Percentiles rank a stretch among this genome's conserved stretches.
phyloP scores from a whole-genome alignment of 2,113 vertebrate genomes.

The Pungitius pungitius region DNA sequence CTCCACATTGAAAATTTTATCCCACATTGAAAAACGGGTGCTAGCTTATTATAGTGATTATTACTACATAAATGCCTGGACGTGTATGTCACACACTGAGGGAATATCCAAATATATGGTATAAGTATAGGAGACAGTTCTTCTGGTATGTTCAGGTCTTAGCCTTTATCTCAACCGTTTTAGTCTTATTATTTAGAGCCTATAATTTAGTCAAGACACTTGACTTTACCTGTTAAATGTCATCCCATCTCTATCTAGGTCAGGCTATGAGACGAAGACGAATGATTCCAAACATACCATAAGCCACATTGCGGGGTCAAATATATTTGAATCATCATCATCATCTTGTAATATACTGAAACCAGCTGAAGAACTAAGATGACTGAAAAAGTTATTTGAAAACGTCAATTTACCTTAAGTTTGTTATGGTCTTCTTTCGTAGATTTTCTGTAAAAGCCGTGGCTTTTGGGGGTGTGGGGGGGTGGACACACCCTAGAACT shows the following conservation, averaged over 20 bases:
- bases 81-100: too few relatives aligned
- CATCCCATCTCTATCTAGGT: neutral
- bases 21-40: neutral
- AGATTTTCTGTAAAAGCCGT: neutral
- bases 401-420: neutral
- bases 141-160: too few relatives aligned
- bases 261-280: too few relatives aligned
- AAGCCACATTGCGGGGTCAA: too few relatives aligned
- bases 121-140: neutral
- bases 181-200: neutral
- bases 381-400: neutral
- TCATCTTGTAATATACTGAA: neutral
- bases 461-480: too few relatives aligned
- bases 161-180: neutral
- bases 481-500: conserved; percentile 35
- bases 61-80: neutral
- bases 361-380: neutral
- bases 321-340: neutral
- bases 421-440: neutral
- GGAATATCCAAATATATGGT: neutral
- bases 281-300: neutral
- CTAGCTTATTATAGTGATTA: neutral
- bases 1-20: neutral
- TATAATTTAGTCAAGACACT: neutral
- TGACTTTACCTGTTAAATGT: neutral